Conservation (phyloP, 64 coral and sea anemone species). For the Montipora sp. region DNA sequence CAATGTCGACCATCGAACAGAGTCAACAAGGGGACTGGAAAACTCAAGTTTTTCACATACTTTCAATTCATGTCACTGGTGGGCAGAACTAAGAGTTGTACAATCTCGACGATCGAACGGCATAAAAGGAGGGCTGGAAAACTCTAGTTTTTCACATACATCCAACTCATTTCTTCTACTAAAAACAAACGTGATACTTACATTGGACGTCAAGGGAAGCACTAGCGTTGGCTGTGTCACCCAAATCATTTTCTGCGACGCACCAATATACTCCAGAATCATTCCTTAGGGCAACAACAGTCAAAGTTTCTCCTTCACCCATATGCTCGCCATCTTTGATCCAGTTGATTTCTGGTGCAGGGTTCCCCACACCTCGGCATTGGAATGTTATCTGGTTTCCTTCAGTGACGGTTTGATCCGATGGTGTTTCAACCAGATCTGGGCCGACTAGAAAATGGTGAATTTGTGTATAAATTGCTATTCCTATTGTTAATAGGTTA, state of each 20-base stretch:
- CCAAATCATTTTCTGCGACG: neutral
- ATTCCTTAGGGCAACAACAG: neutral
- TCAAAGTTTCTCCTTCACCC: neutral
- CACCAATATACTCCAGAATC: neutral
- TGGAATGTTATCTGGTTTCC: neutral
- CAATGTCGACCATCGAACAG: too few species aligned
- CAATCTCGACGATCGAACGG: too few species aligned
- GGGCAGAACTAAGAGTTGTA: too few species aligned
- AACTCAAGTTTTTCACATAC: too few species aligned
- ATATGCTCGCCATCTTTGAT: neutral
- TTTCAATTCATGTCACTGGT: too few species aligned
- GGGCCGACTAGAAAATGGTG: neutral
- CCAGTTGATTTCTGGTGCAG: neutral
- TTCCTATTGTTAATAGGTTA: too few species aligned
- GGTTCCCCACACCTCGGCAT: neutral
- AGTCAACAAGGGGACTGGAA: too few species aligned
- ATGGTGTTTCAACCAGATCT: neutral
- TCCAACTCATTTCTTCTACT: too few species aligned
- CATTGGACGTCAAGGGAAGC: constrained; percentile 1
- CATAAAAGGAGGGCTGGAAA: too few species aligned
- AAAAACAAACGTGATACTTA: neutral
- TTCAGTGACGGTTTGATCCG: neutral
- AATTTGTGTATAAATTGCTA: too few species aligned
- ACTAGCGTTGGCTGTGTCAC: neutral
- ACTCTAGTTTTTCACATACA: too few species aligned